Conservation (phyloP, 2,888 invertebrate genomes). For the Clitarchus hookeri region DNA sequence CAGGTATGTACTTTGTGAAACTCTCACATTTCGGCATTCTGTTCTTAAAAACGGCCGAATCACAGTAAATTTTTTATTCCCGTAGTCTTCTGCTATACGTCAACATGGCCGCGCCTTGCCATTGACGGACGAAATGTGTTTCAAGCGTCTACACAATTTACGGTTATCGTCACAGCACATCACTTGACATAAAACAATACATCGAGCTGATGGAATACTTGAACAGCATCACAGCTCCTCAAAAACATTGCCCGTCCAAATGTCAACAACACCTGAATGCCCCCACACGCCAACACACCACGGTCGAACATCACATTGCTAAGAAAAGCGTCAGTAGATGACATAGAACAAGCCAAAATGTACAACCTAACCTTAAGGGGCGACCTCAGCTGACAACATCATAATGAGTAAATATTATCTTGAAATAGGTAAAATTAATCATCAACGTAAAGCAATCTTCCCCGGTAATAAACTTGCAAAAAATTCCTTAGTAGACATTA, state of each 20-base stretch:
- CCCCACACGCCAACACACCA: not conserved
- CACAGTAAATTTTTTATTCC: conserved; percentile 44
- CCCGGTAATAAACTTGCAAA: too few relatives aligned
- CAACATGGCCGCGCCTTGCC: conserved; percentile 63
- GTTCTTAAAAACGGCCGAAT: conserved; percentile 46
- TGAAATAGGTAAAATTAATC: too few relatives aligned
- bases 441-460: too few relatives aligned
- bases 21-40: conserved; percentile 96
- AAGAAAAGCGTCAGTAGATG: not conserved
- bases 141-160: conserved; percentile 17
- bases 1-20: conserved; percentile 96
- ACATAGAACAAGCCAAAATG: too few relatives aligned
- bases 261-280: not conserved
- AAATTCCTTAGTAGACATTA: too few relatives aligned
- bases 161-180: not conserved
- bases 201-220: not conserved
- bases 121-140: conserved; percentile 38
- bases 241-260: not conserved
- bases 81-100: conserved; percentile 55
- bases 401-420: too few relatives aligned
- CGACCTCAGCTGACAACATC: too few relatives aligned
- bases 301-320: not conserved
- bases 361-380: too few relatives aligned
- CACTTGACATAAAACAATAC: not conserved
- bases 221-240: not conserved